phyloP scores from a whole-genome alignment of 2,888 invertebrate species.

The Orthosia cruda region DNA sequence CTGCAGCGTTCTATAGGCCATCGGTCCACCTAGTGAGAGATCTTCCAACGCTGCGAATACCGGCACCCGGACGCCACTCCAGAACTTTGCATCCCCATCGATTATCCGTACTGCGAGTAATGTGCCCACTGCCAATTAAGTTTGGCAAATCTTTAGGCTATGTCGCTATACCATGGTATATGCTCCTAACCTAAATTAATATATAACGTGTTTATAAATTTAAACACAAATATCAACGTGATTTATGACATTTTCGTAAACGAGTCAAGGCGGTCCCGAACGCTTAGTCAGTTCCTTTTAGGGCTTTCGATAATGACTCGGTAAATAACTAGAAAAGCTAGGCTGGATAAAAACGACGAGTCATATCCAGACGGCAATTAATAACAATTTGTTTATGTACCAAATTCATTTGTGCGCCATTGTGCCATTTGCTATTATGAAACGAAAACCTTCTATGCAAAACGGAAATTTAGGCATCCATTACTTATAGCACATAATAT shows the following conservation, averaged over 20 bases:
- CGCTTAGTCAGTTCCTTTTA: constrained; percentile 65
- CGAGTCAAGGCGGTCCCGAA: constrained; percentile 43
- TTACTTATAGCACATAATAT: constrained; percentile 39
- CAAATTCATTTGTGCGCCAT: constrained; percentile 43
- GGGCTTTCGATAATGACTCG: constrained; percentile 71
- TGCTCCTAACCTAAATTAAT: not conserved
- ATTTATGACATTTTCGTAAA: constrained; percentile 53
- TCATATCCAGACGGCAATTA: constrained; percentile 64
- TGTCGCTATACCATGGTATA: no score
- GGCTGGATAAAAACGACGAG: constrained; percentile 60
- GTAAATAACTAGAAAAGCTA: constrained; percentile 68
- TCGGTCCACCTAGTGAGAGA: no score
- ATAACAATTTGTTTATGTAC: constrained; percentile 62
- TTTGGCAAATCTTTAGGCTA: no score
- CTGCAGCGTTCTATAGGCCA: no score
- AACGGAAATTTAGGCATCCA: constrained; percentile 67
- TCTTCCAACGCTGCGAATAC: no score
- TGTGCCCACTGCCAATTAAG: no score
- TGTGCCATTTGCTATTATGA: constrained; percentile 43
- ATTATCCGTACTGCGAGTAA: no score
- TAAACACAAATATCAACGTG: constrained; percentile 41
- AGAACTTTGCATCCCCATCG: no score
- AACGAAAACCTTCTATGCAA: constrained; percentile 22
- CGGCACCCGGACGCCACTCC: no score
- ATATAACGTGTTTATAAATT: constrained; percentile 23